Conservation (phyloP, 2,113 vertebrate genomes). For the Orientallactaga bullata region DNA sequence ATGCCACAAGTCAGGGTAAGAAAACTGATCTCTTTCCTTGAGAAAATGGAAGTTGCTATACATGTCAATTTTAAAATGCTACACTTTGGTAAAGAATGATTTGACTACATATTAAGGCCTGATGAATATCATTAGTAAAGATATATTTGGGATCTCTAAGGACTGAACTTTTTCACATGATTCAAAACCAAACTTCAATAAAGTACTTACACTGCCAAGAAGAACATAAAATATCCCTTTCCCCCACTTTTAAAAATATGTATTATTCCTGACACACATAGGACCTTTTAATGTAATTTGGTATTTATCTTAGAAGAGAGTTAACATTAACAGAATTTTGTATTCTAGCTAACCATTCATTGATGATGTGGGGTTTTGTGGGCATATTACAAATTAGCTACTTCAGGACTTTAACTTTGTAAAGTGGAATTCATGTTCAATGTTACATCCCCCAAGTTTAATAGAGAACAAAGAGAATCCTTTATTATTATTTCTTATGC, state of each 20-base stretch:
- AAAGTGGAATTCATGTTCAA: background rate
- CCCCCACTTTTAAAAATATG: background rate
- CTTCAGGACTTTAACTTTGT: conserved; percentile 21
- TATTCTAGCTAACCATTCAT: background rate
- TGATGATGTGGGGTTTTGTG: background rate
- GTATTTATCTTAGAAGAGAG: conserved; percentile 30
- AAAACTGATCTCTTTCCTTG: conserved; percentile 38
- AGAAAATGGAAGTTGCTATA: conserved; percentile 26
- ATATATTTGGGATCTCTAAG: accelerated
- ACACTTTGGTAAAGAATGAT: background rate
- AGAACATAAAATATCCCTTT: conserved; percentile 2
- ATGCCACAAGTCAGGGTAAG: background rate
- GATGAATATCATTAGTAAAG: conserved; percentile 43
- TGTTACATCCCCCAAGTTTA: background rate
- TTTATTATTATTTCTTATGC: background rate
- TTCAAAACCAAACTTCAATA: background rate
- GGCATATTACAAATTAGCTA: background rate
- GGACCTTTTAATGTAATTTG: background rate
- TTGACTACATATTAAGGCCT: background rate
- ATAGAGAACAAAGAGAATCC: conserved; percentile 4
- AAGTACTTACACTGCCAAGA: background rate
- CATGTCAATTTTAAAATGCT: conserved; percentile 39
- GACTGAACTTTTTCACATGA: background rate
- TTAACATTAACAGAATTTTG: background rate
- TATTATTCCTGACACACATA: background rate